Evolutionary conservation across 2,113 vertebrate genomes (phyloP).

Genomic region (Leptosomus discolor): DNA sequence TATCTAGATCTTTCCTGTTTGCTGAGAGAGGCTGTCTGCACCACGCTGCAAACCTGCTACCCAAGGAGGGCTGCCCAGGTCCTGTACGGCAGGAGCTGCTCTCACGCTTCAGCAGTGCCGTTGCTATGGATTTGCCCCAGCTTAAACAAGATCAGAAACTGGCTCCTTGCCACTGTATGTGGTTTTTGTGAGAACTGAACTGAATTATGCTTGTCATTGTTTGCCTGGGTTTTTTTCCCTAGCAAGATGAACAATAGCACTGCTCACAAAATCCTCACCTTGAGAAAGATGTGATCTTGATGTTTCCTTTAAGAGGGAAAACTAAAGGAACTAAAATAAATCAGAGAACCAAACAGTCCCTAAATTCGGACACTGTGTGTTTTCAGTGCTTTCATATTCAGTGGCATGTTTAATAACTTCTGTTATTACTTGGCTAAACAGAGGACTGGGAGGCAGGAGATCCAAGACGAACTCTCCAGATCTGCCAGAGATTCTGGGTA

Average conservation of each 20-base stretch:
- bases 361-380: not conserved
- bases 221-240: not conserved
- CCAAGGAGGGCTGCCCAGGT: not conserved
- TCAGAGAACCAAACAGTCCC: not conserved
- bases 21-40: not conserved
- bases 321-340: not conserved
- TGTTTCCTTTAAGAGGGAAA: not conserved
- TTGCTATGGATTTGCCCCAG: constrained; percentile 19
- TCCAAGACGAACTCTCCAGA: not conserved
- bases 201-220: not conserved
- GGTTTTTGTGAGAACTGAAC: not conserved
- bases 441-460: not conserved
- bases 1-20: not conserved
- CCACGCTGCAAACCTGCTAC: fast-evolving
- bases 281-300: not conserved
- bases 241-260: not conserved
- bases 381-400: not conserved
- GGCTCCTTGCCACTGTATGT: not conserved
- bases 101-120: fast-evolving
- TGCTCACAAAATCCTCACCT: not conserved
- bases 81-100: not conserved
- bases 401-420: not conserved
- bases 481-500: not conserved
- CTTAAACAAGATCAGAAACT: not conserved
- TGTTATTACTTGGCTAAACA: not conserved